Base-by-base conservation (phyloP, 2,888 invertebrate species). In the Brenthis hecate region DNA sequence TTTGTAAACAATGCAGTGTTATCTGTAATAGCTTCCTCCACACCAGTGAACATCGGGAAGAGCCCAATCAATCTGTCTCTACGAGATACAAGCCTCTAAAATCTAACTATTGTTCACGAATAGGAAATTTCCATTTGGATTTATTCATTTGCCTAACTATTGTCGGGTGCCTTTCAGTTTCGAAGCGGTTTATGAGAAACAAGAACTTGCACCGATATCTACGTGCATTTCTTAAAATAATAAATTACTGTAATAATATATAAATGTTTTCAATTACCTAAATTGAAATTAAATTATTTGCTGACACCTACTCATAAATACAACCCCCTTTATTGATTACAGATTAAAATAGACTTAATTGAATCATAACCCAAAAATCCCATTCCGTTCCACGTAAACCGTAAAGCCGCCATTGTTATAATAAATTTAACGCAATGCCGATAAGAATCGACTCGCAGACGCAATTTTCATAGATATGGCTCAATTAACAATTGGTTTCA, bases 401-500 rank as follows among this genome's bases (percentile, higher is more conserved):
- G 62, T 62, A 62, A 53, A 62, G 36, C 62, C 62, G 62, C 48
- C 80, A 83, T 83, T 87, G 84, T 74, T 77, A 81, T 82, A 86
- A 89, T 91, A 91, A 91, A 90, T 91, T 88, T 85, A 85, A 88
- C 89, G 89, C 85, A 87, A 88, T 87, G 83, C 86, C 89, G 91
- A 91, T 91, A 91, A 90, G 90, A 87, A 91, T 92, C 91, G 88
- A 81, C 81, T 80, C 83, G 84, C 84, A 86, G 88, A 88, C 89
- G 88, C 88, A 87, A 91, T 90, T 91, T 89, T 91, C 92, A 90
- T 89, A 92, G 92, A 92, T 92, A 92, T 89, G 87, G 89, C 92
- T 92, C 92, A 92, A 92, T 92, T 92, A 92, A 92, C 92, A 92
- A 91, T 91, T 87, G 92, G 90, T 91, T 91, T 91, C 91, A 91